Percentiles rank a stretch among this genome's conserved stretches.
Conservation (phyloP, 2,113 vertebrate genomes). For the Leptobrachium leishanense region DNA sequence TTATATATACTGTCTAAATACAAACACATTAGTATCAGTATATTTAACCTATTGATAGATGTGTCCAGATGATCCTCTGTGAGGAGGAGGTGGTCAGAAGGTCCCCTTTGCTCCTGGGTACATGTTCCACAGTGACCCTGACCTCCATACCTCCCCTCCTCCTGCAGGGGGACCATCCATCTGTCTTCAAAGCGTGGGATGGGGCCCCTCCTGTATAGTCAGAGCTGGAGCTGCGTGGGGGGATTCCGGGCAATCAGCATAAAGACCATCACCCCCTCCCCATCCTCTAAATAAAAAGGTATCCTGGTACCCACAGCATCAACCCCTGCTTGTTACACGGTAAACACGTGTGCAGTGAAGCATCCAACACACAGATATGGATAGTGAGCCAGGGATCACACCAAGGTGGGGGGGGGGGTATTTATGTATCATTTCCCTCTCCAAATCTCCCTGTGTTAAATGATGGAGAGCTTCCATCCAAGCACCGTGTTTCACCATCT, state of each 20-base stretch:
- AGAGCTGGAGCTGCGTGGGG: background rate
- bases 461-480: background rate
- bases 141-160: too few relatives aligned
- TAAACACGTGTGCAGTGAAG: slow-evolving; percentile 30
- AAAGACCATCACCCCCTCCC: background rate
- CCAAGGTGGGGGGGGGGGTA: too few relatives aligned
- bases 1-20: too few relatives aligned
- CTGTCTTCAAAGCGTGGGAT: background rate
- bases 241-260: background rate
- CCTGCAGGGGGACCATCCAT: background rate
- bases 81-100: too few relatives aligned
- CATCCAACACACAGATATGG: slow-evolving; percentile 15
- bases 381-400: background rate
- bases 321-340: background rate
- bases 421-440: background rate
- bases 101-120: too few relatives aligned
- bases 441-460: background rate
- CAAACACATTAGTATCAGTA: too few relatives aligned
- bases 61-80: too few relatives aligned
- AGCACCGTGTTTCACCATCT: background rate
- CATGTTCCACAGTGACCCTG: too few relatives aligned
- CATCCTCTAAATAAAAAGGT: too few relatives aligned
- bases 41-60: too few relatives aligned
- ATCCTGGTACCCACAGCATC: background rate
- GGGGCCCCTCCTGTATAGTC: background rate